Evolutionary conservation across 2,888 invertebrate genomes (phyloP), one percentile per base, ranked within the genome.

Genomic region (Agriotes lineatus): DNA sequence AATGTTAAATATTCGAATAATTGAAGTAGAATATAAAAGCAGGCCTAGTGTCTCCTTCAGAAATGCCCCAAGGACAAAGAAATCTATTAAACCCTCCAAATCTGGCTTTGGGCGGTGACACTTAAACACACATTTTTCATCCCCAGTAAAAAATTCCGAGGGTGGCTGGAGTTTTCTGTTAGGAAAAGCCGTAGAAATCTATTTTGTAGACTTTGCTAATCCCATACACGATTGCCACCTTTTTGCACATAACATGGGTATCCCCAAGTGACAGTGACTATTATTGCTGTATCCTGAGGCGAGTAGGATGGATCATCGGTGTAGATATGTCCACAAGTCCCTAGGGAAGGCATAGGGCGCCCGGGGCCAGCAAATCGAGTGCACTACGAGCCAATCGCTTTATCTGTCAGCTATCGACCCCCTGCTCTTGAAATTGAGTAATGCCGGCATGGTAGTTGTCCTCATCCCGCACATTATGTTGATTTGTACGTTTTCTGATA

Each of bases 241-340:
- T 67, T 67, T 67, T 57, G 50, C 56, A 67, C 56, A 67, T 61
- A 54, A 67, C 61, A 50, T 48, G 57, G 68, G 62, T 68, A 63
- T 63, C 56, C 68, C 63, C 68, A 19, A 39, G 63, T 62, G 68
- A 50, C 68, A 58, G 25, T 58, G 62, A 63, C 63, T 69, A 59
- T 64, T 64, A 69, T 69, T 69, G 52, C 60, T 44, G 64, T 69
- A 63, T 54, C 69, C 57, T 54, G 57, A 64, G 65, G 67, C 67
- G 48, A 67, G 39, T 52, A 64, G 70, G 56, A 67, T 70, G 70
- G 67, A 70, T 70, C 70, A 70, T 63, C 64, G 64, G 62, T 57
- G 67, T 63, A 67, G 70, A 70, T 70, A 67, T 70, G 70, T 70
- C 69, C 69, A 66, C 65, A 64, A 45, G 48, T 65, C 69, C 39